Evolutionary conservation across 2,888 invertebrate genomes (phyloP).

Genomic region (Chloromyia formosa): DNA sequence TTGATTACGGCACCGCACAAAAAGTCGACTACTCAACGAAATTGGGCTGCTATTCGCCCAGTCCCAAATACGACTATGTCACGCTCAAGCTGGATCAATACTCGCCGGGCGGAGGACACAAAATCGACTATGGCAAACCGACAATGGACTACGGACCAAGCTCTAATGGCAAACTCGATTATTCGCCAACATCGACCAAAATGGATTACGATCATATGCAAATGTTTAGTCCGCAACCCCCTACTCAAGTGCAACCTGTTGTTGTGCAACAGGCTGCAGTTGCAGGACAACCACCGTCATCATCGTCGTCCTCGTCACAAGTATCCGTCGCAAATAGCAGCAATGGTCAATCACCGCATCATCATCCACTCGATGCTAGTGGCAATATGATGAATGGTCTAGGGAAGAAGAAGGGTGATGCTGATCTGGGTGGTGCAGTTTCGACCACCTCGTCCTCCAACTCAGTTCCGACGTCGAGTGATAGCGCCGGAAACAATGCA

Average conservation of each 20-base stretch:
- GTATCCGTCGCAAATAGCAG: not conserved
- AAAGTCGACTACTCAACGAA: slow-evolving; percentile 61
- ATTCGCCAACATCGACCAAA: slow-evolving; percentile 48
- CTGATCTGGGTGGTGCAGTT: slow-evolving; percentile 55
- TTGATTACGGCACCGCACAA: slow-evolving; percentile 55
- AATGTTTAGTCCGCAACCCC: slow-evolving; percentile 53
- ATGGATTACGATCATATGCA: slow-evolving; percentile 60
- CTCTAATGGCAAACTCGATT: slow-evolving; percentile 49
- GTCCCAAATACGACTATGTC: slow-evolving; percentile 63
- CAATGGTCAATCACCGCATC: slow-evolving; percentile 29
- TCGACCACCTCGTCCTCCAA: slow-evolving; percentile 61
- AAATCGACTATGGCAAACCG: slow-evolving; percentile 47
- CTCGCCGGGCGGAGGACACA: slow-evolving; percentile 46
- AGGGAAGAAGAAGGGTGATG: slow-evolving; percentile 45
- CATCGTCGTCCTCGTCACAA: too few species aligned
- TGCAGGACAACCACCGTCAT: slow-evolving; percentile 31
- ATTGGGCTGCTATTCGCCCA: slow-evolving; percentile 63
- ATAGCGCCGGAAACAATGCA: slow-evolving; percentile 63
- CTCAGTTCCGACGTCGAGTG: slow-evolving; percentile 60
- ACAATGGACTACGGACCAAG: slow-evolving; percentile 46
- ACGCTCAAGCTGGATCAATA: slow-evolving; percentile 57
- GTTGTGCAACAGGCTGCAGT: slow-evolving; percentile 40
- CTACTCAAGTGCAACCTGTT: slow-evolving; percentile 46
- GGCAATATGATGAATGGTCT: slow-evolving; percentile 44
- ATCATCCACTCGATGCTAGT: not conserved